Evolutionary conservation across 1,140 invertebrate species (phyloP), one percentile per base, ranked within the genome.

Genomic region (Magallana angulata): DNA sequence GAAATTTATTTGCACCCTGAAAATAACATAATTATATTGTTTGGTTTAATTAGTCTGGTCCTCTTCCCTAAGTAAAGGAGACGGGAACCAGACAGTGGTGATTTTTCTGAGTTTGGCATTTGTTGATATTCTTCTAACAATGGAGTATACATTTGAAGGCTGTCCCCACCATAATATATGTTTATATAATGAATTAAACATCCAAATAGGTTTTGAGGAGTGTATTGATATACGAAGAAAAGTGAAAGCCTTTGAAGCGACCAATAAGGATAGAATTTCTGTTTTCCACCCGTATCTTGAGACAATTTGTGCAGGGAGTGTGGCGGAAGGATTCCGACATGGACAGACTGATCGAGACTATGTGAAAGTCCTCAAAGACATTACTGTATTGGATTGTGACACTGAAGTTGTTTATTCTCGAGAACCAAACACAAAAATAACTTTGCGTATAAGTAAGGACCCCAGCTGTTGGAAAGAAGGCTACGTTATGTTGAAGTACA

Each of bases 171-270:
- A 76, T 30, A 76, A 76, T 12, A 76, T 30, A 76, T 76, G 68
- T 30, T 76, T 76, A 76, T 76, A 36, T 76, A 76, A 76, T 30
- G 68, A 76, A 76, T 24, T 76, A 30, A 76, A 76, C 36, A 30
- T 76, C 24, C 68, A 76, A 76, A 76, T 76, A 30, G 68, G 68
- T 30, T 76, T 76, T 76, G 68, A 76, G 14, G 68, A 76, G 36
- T 76, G 24, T 36, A 76, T 76, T 76, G 11, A 76, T 4, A 76
- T 76, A 12, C 24, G 68, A 76, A 8, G 68, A 30, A 30, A 36
- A 12, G 68, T 76, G 8, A 76, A 76, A 36, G 68, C 11, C 9
- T 76, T 76, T 12, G 68, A 76, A 76, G 30, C 36, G 24, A 76
- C 9, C 1, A 30, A 12, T 18, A 71, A 71, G 7, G 68, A 71